Conservation (phyloP, 2,888 invertebrate genomes). For the Mythimna albipuncta region DNA sequence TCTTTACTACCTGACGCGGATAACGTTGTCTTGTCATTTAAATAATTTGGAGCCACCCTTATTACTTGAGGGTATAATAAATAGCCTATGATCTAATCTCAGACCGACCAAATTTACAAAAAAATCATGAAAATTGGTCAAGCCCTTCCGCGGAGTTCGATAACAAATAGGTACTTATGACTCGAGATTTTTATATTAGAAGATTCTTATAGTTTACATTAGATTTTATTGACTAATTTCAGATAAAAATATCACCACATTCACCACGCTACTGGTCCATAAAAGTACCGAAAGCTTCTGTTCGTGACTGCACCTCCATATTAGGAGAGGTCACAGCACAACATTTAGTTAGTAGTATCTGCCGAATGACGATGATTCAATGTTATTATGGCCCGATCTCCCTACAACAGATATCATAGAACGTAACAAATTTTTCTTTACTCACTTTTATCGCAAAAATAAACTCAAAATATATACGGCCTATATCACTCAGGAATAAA, state of each 20-base stretch:
- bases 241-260: background rate
- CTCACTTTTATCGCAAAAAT: background rate
- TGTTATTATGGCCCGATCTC: background rate
- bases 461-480: too few relatives aligned
- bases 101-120: too few relatives aligned
- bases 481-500: too few relatives aligned
- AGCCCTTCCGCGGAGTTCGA: too few relatives aligned
- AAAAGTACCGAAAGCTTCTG: conserved; percentile 2
- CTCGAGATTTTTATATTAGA: too few relatives aligned
- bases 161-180: too few relatives aligned
- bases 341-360: background rate
- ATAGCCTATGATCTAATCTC: too few relatives aligned
- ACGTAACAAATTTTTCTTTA: background rate
- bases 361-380: background rate
- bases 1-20: too few relatives aligned
- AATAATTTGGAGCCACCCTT: too few relatives aligned
- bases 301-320: background rate
- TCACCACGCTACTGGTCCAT: background rate
- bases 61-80: too few relatives aligned
- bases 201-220: background rate
- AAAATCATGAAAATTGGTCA: too few relatives aligned
- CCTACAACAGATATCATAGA: background rate
- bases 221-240: background rate
- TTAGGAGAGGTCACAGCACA: conserved; percentile 11
- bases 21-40: too few relatives aligned